Evolutionary conservation across 2,797 vertebrate genomes (phyloP).

Genomic region (Loris lydekkerianus): DNA sequence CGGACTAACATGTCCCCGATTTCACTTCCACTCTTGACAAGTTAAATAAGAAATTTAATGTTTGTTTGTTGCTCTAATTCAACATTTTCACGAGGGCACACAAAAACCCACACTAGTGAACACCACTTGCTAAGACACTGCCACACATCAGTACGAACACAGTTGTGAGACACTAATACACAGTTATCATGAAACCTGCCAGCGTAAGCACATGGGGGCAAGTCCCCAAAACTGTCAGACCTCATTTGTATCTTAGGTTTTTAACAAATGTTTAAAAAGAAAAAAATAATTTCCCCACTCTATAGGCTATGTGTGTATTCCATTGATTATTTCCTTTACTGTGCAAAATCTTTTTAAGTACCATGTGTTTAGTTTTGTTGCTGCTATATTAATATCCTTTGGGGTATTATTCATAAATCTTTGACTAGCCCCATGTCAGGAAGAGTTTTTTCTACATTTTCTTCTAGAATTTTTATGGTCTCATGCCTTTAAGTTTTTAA

Average conservation of each 20-base stretch:
- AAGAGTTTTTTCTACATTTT: not conserved
- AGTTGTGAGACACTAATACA: no score
- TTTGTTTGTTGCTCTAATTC: no score
- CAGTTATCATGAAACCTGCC: no score
- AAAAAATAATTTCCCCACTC: not conserved
- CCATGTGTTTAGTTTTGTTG: not conserved
- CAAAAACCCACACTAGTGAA: no score
- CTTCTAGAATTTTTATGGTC: not conserved
- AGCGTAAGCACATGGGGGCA: no score
- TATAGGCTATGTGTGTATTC: not conserved
- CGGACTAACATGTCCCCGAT: no score
- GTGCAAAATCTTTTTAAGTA: not conserved
- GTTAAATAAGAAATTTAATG: no score
- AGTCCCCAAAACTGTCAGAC: no score
- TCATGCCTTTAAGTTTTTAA: not conserved
- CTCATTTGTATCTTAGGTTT: not conserved
- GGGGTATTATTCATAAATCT: not conserved
- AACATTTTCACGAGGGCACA: no score
- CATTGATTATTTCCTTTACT: not conserved
- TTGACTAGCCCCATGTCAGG: not conserved
- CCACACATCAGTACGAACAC: no score
- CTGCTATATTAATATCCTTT: not conserved
- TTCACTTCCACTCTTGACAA: no score
- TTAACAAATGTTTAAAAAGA: not conserved
- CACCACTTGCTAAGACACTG: no score